Percentiles rank a stretch among this genome's conserved stretches.
Conservation (phyloP, 2,797 vertebrate genomes). For the Crocodylus rhombifer region DNA sequence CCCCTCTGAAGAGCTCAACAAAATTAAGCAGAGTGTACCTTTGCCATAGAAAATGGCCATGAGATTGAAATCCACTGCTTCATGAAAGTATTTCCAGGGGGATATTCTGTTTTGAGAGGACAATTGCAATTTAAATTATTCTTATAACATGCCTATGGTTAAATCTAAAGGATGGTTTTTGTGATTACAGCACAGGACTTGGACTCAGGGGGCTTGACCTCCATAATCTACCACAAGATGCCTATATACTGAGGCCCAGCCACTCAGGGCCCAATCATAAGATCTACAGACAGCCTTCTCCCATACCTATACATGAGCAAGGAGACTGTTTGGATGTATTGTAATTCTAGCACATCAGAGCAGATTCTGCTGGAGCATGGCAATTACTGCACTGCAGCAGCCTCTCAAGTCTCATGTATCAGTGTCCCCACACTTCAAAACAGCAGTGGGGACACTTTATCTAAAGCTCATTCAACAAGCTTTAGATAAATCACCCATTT, state of each 20-base stretch:
- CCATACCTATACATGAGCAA: no score
- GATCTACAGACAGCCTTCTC: not conserved
- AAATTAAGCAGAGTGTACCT: not conserved
- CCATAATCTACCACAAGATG: not conserved
- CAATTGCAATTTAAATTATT: not conserved
- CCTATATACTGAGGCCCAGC: rapidly evolving
- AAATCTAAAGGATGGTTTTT: not conserved
- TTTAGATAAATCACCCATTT: no score
- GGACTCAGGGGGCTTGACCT: not conserved
- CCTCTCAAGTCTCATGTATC: no score
- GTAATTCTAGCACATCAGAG: no score
- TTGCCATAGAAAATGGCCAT: not conserved
- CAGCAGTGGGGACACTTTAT: no score
- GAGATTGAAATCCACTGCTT: not conserved
- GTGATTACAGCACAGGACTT: not conserved
- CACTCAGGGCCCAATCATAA: not conserved
- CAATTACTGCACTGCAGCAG: no score
- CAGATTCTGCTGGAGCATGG: no score
- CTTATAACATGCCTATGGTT: not conserved
- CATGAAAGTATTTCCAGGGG: rapidly evolving
- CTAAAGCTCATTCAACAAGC: no score
- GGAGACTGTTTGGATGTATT: no score
- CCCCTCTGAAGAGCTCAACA: not conserved
- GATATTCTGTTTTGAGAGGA: not conserved
- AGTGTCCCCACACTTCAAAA: no score